Percentiles rank a stretch among this genome's conserved stretches.
Conservation (phyloP, 2,797 vertebrate species). For the Poliocrania exsul region DNA sequence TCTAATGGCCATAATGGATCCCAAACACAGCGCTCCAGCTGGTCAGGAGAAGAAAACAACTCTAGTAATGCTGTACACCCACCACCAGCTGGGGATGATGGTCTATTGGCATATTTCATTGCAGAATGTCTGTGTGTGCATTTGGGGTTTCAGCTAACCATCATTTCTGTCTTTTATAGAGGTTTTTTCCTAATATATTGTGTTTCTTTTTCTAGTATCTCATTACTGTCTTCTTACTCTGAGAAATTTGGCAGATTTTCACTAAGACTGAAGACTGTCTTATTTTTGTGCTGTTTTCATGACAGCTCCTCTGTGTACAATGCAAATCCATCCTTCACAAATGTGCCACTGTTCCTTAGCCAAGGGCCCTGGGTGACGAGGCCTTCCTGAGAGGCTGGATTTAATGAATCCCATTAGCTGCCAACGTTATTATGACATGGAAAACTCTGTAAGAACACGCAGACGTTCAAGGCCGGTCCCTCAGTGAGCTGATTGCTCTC, state of each 20-base stretch:
- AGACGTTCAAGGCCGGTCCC: background rate
- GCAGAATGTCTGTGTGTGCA: background rate
- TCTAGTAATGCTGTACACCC: background rate
- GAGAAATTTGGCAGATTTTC: background rate
- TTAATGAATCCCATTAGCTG: background rate
- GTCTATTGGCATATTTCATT: background rate
- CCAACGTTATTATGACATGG: background rate
- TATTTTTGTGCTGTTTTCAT: background rate
- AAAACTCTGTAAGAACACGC: background rate
- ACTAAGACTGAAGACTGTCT: background rate
- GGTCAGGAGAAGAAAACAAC: background rate
- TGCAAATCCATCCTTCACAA: background rate
- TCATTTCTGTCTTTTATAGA: background rate
- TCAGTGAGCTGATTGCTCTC: background rate
- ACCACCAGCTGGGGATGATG: rapidly evolving
- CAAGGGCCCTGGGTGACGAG: background rate
- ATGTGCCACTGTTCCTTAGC: background rate
- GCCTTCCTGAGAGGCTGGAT: background rate
- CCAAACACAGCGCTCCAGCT: background rate
- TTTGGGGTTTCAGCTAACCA: background rate
- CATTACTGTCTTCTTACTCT: background rate
- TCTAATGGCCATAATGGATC: background rate
- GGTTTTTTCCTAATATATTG: background rate
- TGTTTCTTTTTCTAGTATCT: background rate
- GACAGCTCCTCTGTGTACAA: rapidly evolving